phyloP scores from a whole-genome alignment of 2,888 invertebrate genomes.

The Xestia rhomboidea region DNA sequence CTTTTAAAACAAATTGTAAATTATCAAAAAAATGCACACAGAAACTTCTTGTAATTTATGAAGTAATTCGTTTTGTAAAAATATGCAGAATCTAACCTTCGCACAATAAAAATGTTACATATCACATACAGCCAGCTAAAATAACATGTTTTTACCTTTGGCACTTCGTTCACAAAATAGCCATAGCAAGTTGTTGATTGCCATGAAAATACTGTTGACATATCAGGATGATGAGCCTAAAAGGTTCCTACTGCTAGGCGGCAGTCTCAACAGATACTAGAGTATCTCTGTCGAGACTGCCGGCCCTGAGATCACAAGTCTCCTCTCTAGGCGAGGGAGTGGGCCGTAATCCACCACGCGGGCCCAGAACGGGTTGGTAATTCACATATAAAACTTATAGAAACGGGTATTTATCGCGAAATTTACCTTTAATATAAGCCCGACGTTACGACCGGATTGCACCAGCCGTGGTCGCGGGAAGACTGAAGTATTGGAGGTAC shows the following conservation, averaged over 20 bases:
- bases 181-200: not conserved
- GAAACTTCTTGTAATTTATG: not conserved
- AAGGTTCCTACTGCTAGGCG: not conserved
- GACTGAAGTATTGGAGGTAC: too few species aligned
- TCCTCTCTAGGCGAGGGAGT: not conserved
- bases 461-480: too few species aligned
- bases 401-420: too few species aligned
- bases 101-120: not conserved
- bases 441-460: too few species aligned
- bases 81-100: not conserved
- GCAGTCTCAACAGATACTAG: too few species aligned
- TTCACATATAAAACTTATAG: too few species aligned
- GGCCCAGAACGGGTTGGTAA: not conserved
- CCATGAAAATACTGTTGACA: slow-evolving; percentile 2
- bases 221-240: not conserved
- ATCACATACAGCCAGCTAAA: not conserved
- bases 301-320: too few species aligned
- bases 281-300: too few species aligned
- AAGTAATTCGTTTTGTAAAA: not conserved
- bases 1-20: slow-evolving; percentile 12
- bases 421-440: too few species aligned
- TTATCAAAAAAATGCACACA: slow-evolving; percentile 4
- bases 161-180: not conserved
- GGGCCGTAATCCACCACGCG: not conserved
- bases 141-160: not conserved